Conservation (phyloP, 2,888 invertebrate genomes). For the Mimumesa dahlbomi region DNA sequence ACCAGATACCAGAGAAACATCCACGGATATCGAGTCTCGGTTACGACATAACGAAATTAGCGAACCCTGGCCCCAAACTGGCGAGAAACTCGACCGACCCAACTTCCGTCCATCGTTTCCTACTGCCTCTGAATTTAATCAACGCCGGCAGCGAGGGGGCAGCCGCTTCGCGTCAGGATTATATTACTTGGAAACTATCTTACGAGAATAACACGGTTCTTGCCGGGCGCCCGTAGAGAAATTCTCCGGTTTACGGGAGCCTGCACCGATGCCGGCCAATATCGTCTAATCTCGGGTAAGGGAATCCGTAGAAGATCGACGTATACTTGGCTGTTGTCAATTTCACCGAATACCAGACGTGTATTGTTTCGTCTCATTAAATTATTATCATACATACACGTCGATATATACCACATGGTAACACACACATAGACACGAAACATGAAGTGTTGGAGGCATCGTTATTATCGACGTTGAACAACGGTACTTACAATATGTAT, state of each 20-base stretch:
- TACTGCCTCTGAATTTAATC: conserved; percentile 70
- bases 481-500: too few relatives aligned
- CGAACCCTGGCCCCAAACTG: conserved; percentile 17
- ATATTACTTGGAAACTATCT: conserved; percentile 72
- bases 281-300: conserved; percentile 16
- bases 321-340: too few relatives aligned
- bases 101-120: conserved; percentile 54
- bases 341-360: too few relatives aligned
- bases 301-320: background rate
- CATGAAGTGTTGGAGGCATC: too few relatives aligned
- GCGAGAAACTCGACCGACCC: conserved; percentile 41
- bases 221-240: conserved; percentile 23
- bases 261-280: conserved; percentile 29
- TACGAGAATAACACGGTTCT: conserved; percentile 58
- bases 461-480: too few relatives aligned
- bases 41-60: conserved; percentile 55
- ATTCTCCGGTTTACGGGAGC: conserved; percentile 24
- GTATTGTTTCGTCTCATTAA: too few relatives aligned
- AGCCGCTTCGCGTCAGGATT: conserved; percentile 49
- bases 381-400: too few relatives aligned
- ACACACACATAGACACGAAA: too few relatives aligned
- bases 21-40: conserved; percentile 25
- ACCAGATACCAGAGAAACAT: conserved; percentile 1
- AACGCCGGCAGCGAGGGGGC: conserved; percentile 48
- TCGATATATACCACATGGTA: too few relatives aligned